Base-by-base conservation (phyloP, 2,113 vertebrate species). In the Oncorhynchus kisutch region DNA sequence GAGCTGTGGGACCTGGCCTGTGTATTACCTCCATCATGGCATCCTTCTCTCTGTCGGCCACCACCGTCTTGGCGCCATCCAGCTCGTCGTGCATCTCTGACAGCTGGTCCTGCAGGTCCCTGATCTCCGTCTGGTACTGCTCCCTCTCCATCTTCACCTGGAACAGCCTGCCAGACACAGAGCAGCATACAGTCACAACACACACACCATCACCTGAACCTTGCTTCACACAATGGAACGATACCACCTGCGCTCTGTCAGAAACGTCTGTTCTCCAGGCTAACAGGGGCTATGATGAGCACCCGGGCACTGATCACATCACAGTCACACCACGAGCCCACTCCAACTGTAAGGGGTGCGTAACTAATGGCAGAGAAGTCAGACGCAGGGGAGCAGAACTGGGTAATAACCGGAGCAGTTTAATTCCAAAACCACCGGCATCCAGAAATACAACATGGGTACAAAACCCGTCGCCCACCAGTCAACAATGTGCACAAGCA, bases 11-110 rank as follows among this genome's bases (percentile, higher is more conserved):
- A 62, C 2, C 6, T 16, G 59, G 59, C 67, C 20, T 27, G 54
- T 31, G 59, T 29, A 75, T 87, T 85, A 98, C 97, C 94, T 95
- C 93, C 75, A 97, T 90, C 16, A 98, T 90, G 71, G 91, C 84
- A 66, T 95, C 94, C 77, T 93, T 96, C 85, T 98, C 96, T 31
- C 93, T 94, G 77, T 96, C 95, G 20, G 69, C 70, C 14, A 86
- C 80, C 0, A 90, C 87, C 34, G 84, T 94, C 84, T 98, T 99
- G 64, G 97, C 95, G 0, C 85, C 86, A 87, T 99, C 97, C 22
- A 99, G 89, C 82, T 99, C 97, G 39, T 99, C 98, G 0, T 99
- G 98, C 98, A 99, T 99, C 90, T 99, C 98, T 0, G 98, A 99
- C 62, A 99, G 95, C 86, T 99, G 98, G 78, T 99, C 97, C 86